Conservation (phyloP, 2,113 vertebrate genomes). For the Prunella himalayana region DNA sequence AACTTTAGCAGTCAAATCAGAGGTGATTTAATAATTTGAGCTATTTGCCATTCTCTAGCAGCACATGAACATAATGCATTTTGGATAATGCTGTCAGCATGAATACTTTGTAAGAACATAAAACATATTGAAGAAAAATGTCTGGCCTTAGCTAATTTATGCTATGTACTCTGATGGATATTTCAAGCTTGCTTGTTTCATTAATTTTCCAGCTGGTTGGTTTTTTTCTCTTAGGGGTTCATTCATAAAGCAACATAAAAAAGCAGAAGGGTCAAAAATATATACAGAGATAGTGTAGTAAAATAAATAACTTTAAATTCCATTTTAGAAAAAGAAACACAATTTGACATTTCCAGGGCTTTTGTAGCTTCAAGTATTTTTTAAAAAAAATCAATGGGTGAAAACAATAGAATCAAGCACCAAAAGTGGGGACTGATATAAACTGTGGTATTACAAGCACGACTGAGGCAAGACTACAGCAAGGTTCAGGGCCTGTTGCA, state of each 20-base stretch:
- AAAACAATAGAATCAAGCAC: not conserved
- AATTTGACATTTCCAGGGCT: not conserved
- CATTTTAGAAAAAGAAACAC: not conserved
- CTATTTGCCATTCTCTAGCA: not conserved
- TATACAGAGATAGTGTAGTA: not conserved
- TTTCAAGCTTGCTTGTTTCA: not conserved
- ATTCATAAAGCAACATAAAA: not conserved
- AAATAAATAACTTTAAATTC: not conserved
- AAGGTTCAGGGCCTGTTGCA: not conserved
- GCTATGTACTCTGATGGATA: not conserved
- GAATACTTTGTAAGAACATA: not conserved
- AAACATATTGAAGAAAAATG: not conserved
- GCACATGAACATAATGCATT: not conserved
- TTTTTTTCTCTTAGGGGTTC: not conserved
- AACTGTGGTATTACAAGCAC: not conserved
- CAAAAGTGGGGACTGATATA: not conserved
- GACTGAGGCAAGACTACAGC: not conserved
- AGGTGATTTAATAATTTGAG: not conserved
- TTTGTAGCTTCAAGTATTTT: not conserved
- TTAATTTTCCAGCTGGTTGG: not conserved
- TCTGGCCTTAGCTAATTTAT: not conserved
- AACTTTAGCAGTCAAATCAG: not conserved
- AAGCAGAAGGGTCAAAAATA: not conserved
- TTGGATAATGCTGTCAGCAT: not conserved
- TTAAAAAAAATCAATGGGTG: not conserved